Evolutionary conservation across 2,113 vertebrate species (phyloP), one percentile per base, ranked within the genome.

Genomic region (Strigops habroptila): DNA sequence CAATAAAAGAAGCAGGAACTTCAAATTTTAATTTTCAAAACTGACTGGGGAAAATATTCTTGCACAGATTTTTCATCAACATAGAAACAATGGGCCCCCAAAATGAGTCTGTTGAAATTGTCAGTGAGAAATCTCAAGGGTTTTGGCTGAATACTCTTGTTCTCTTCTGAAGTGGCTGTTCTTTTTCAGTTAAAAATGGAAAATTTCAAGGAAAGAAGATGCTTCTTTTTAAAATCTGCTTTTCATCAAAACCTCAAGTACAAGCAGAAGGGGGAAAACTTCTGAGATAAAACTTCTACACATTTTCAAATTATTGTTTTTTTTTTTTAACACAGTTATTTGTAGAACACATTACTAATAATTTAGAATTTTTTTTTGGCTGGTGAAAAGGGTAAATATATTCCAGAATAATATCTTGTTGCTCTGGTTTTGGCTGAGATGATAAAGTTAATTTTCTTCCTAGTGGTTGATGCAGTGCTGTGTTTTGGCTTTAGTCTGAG

Each of bases 91-190:
- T 57, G 70, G 78, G 18, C 63, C 28, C 62, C 59, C 52, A 64
- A 91, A 95, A 92, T 1, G 28, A 81, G 76, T 68, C 35, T 83
- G 73, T 63, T 95, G 87, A 96, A 96, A 88, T 79, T 9, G 2
- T 90, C 76, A 88, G 3, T 84, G 83, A 91, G 89, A 81, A 89
- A 51, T 87, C 88, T 93, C 88, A 69, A 91, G 86, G 52, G 92
- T 74, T 92, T 94, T 93, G 77, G 43, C 74, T 90, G 59, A 93
- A 86, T 62, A 16, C 41, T 93, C 37, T 53, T 78, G 44, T 67
- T 94, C 78, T 93, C 53, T 65, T 95, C 59, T 90, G 91, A 95
- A 97, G 82, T 93, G 87, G 70, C 91, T 93, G 75, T 30, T 95
- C 79, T 93, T 88, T 93, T 57, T 73, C 44, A 80, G 90, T 65